Base-by-base conservation (phyloP, 2,797 vertebrate genomes). In the Bufotes viridis region DNA sequence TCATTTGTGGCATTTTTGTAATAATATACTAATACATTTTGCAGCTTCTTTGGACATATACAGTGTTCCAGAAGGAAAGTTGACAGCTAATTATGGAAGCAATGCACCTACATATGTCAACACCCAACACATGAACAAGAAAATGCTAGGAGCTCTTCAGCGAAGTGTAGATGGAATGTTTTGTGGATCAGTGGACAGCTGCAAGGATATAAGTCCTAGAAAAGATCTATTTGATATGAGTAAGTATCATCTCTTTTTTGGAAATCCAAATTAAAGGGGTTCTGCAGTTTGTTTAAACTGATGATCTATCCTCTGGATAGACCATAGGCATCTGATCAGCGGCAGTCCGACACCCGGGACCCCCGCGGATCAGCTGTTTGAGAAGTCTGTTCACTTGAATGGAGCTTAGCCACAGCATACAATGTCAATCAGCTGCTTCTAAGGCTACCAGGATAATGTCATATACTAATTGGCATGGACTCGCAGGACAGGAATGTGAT, bases 221-320 rank as follows among this genome's bases (percentile, higher is more conserved):
- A 99, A 96, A 93, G 98, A 99, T 94, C 94, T 99, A 89, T 99
- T 99, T 90, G 98, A 99, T 93, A 99, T 99, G 98, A 99, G 98
- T 99, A 94, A 95, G 97, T 94, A 90, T 51, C 22, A 55, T 24
- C 49, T 75, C 11, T 53, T 51, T 12, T 51, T 51, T 70, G 14
- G 29, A 34, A 34, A 34, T 3, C 1, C 1, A 34, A 34, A n/a
- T n/a, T n/a, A n/a, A n/a, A n/a, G n/a, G n/a, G n/a, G n/a, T n/a
- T n/a, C n/a, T n/a, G n/a, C n/a, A n/a, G n/a, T n/a, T n/a, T n/a
- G n/a, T n/a, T n/a, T n/a, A n/a, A n/a, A n/a, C n/a, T n/a, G n/a
- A n/a, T n/a, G n/a, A n/a, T n/a, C n/a, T n/a, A n/a, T n/a, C n/a
- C n/a, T n/a, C n/a, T n/a, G n/a, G n/a, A n/a, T n/a, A n/a, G n/a